Evolutionary conservation across 2,797 vertebrate species (phyloP).

Genomic region (Trematomus bernacchii): DNA sequence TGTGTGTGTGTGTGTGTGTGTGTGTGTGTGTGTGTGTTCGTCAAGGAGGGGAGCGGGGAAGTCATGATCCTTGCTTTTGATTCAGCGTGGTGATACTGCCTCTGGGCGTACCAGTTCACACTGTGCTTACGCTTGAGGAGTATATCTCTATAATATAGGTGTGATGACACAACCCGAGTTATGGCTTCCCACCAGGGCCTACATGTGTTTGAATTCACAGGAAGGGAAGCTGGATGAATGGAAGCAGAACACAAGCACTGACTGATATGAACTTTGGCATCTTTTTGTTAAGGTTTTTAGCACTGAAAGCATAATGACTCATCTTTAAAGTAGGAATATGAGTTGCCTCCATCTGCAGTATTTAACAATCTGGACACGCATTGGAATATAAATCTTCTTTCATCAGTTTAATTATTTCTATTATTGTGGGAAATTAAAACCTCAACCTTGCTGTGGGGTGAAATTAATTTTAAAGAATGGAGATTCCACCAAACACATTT

Average conservation of each 20-base stretch:
- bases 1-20: conserved; percentile 6
- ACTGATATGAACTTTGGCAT: conserved; percentile 31
- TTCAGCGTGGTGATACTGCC: conserved; percentile 47
- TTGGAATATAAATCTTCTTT: neutral
- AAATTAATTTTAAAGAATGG: conserved; percentile 20
- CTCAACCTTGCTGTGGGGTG: neutral
- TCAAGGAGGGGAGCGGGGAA: conserved; percentile 22
- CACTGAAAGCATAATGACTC: conserved; percentile 36
- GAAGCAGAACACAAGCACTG: conserved; percentile 1
- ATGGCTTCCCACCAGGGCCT: conserved; percentile 43
- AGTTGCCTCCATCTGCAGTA: conserved; percentile 49
- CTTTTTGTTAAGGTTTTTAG: conserved; percentile 25
- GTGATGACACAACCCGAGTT: conserved; percentile 45
- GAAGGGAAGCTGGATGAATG: conserved; percentile 32
- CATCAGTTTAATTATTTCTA: conserved; percentile 14
- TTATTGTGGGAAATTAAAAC: conserved; percentile 9
- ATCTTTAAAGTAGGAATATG: conserved; percentile 30
- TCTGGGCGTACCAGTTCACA: conserved; percentile 25
- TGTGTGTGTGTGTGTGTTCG: neutral
- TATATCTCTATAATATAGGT: conserved; percentile 41
- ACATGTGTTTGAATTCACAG: conserved; percentile 44
- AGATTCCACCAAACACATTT: neutral
- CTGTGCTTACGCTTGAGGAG: conserved; percentile 26
- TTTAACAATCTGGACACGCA: conserved; percentile 34
- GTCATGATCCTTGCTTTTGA: conserved; percentile 52